Evolutionary conservation across 2,888 invertebrate genomes (phyloP).

Genomic region (Cephus runcator): DNA sequence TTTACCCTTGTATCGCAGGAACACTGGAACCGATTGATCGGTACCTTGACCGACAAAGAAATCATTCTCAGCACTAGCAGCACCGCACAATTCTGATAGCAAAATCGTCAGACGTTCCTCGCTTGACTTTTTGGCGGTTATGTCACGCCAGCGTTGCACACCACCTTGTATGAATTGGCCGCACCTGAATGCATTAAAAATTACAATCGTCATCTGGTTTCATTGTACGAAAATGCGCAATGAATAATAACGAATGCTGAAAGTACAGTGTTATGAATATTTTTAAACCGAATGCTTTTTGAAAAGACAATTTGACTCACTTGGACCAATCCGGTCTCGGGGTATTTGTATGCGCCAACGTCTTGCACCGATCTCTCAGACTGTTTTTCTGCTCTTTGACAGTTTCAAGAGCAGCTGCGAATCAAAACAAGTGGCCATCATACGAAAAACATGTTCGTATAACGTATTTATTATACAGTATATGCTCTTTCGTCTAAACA

Average conservation of each 20-base stretch:
- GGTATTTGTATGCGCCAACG: slow-evolving; percentile 67
- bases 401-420: slow-evolving; percentile 17
- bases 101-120: slow-evolving; percentile 65
- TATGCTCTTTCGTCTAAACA: not conserved
- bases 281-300: not conserved
- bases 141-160: slow-evolving; percentile 67
- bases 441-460: not conserved
- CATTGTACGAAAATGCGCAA: not conserved
- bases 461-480: not conserved
- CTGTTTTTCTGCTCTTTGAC: slow-evolving; percentile 65
- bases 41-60: slow-evolving; percentile 68
- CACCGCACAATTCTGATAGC: slow-evolving; percentile 67
- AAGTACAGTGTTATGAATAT: not conserved
- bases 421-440: not conserved
- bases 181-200: slow-evolving; percentile 55
- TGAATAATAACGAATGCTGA: not conserved
- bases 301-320: not conserved
- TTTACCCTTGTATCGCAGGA: slow-evolving; percentile 65
- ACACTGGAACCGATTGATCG: slow-evolving; percentile 66
- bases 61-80: slow-evolving; percentile 66
- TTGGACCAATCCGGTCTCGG: slow-evolving; percentile 67
- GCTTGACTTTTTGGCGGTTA: slow-evolving; percentile 65
- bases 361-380: slow-evolving; percentile 65
- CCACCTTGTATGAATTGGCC: slow-evolving; percentile 69
- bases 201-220: not conserved